Evolutionary conservation across 2,888 invertebrate species (phyloP).

Genomic region (Rosalia funebris): DNA sequence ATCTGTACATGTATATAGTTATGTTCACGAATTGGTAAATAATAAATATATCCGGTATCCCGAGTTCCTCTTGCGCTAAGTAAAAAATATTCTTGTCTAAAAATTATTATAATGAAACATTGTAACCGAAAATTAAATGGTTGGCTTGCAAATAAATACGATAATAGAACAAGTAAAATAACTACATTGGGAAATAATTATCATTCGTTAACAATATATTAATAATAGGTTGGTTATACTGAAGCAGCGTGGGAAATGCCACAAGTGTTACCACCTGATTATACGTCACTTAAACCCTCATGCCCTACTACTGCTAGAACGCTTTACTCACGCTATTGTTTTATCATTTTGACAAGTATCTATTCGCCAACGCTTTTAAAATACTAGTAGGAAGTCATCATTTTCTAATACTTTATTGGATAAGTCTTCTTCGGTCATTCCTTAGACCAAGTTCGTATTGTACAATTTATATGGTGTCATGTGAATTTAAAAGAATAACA

Average conservation of each 20-base stretch:
- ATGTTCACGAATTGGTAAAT: not conserved
- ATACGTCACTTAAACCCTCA: slow-evolving; percentile 63
- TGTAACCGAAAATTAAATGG: slow-evolving; percentile 26
- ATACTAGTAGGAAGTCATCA: slow-evolving; percentile 11
- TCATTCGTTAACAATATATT: slow-evolving; percentile 63
- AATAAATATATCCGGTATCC: too few species aligned
- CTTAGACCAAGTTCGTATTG: not conserved
- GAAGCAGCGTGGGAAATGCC: slow-evolving; percentile 63
- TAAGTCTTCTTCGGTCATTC: not conserved
- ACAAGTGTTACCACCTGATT: slow-evolving; percentile 65
- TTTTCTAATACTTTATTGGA: slow-evolving; percentile 11
- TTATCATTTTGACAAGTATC: slow-evolving; percentile 45
- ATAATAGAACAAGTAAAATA: slow-evolving; percentile 43
- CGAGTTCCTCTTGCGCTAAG: not conserved
- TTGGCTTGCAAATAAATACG: slow-evolving; percentile 37
- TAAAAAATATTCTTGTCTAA: slow-evolving; percentile 7
- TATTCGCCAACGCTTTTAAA: slow-evolving; percentile 26
- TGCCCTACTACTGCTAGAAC: slow-evolving; percentile 57
- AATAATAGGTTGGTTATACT: slow-evolving; percentile 62
- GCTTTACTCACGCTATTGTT: slow-evolving; percentile 53
- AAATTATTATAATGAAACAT: slow-evolving; percentile 20
- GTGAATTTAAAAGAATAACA: too few species aligned
- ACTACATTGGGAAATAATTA: slow-evolving; percentile 58
- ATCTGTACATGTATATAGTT: too few species aligned
- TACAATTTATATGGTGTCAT: too few species aligned